Conservation (phyloP, 1,140 invertebrate species). For the Cydia amplana region DNA sequence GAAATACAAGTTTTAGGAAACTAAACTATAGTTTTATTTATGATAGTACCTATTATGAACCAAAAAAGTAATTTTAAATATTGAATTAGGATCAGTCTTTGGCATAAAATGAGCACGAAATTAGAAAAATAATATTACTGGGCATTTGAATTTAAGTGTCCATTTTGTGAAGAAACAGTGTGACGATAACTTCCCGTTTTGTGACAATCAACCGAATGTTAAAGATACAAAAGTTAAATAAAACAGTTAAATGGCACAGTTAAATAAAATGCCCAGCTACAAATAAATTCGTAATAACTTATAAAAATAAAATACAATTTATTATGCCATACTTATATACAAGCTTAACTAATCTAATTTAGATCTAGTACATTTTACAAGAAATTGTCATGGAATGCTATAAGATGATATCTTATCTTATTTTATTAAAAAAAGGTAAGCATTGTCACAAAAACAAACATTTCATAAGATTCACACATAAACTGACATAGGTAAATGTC, state of each 20-base stretch:
- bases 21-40: slow-evolving; percentile 1
- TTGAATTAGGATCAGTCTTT: slow-evolving; percentile 59
- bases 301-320: slow-evolving; percentile 4
- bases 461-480: too few relatives aligned
- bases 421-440: too few relatives aligned
- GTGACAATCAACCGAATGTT: not conserved
- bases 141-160: not conserved
- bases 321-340: not conserved
- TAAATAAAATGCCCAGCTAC: not conserved
- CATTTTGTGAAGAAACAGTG: not conserved
- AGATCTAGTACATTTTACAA: not conserved
- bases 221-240: not conserved
- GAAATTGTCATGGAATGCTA: not conserved
- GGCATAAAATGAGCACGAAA: slow-evolving; percentile 59
- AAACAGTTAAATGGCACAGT: not conserved
- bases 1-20: not conserved
- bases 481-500: too few relatives aligned
- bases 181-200: too few relatives aligned
- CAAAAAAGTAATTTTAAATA: slow-evolving; percentile 33
- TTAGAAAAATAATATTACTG: slow-evolving; percentile 1
- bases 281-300: not conserved
- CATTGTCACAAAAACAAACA: too few relatives aligned
- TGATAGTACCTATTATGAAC: not conserved
- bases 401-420: not conserved
- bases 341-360: not conserved